A percentile compares a stretch with the other conserved stretches of the same genome.
Conservation (phyloP, 2,113 vertebrate species). For the Elanus axillaris region DNA sequence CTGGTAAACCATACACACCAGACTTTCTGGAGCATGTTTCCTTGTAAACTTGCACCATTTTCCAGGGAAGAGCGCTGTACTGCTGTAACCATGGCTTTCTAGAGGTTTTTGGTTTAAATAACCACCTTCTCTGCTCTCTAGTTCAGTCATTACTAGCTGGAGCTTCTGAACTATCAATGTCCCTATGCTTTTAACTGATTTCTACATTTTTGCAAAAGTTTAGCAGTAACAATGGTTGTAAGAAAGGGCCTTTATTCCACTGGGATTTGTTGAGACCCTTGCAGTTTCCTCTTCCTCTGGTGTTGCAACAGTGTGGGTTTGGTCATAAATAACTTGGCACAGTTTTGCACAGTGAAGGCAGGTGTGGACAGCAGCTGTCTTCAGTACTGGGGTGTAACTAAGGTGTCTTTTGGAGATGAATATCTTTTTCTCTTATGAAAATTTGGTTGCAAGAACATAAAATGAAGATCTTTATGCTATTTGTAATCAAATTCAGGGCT, state of each 20-base stretch:
- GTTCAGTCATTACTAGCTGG: not conserved
- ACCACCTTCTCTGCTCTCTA: not conserved
- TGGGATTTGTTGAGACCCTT: not conserved
- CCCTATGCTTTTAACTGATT: not conserved
- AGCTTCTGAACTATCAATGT: not conserved
- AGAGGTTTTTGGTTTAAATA: not conserved
- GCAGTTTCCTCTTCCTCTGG: not conserved
- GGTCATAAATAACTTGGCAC: not conserved
- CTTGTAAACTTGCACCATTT: not conserved
- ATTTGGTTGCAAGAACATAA: not conserved
- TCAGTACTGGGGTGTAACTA: not conserved
- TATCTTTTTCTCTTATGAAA: not conserved
- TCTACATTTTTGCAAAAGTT: not conserved
- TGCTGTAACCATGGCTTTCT: not conserved
- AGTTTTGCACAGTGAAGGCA: not conserved
- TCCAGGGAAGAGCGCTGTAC: not conserved
- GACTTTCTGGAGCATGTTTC: not conserved
- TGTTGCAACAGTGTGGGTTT: not conserved
- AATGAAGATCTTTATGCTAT: not conserved
- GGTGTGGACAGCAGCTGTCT: not conserved
- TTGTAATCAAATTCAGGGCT: not conserved
- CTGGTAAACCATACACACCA: not conserved
- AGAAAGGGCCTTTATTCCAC: not conserved
- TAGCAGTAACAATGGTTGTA: not conserved
- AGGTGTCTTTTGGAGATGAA: not conserved